Base-by-base conservation (phyloP, 2,113 vertebrate genomes). In the Platycercus adscitus region DNA sequence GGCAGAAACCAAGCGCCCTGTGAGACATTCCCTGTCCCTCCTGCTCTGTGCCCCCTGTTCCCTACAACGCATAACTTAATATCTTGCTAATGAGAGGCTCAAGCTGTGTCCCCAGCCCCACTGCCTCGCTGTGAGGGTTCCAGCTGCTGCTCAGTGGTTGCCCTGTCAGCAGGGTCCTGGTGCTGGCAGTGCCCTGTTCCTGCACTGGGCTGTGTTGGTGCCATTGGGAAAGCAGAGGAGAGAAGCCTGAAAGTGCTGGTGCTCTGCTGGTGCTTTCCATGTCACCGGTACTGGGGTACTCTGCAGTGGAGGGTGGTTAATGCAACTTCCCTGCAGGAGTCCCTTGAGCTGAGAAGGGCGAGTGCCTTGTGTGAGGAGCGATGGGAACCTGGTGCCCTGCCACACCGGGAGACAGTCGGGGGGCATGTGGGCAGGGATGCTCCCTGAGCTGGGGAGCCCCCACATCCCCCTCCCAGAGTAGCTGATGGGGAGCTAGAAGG, bases 51-150 rank as follows among this genome's bases (percentile, higher is more conserved):
- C 2, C 43, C 39, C 28, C 44, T 24, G 3, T 63, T 85, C 60
- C 64, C 72, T 76, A 50, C 50, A 77, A n/a, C 43, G 43, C 16
- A 8, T 95, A 93, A 96, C 31, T 83, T 93, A 58, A 91, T 80
- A 17, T 81, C 53, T 50, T 78, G 46, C 63, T 86, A 66, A 93
- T 39, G n/a, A 82, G 65, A 81, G 64, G 66, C 35, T 87, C 18
- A 10, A n/a, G 71, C 55, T 26, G 29, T 43, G 64, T 76, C 31
- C 70, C 52, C 37, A 28, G 9, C 20, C 33, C 71, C 5, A 1
- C 9, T 64, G 29, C 77, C 24, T 70, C 41, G 65, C 60, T 80
- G 46, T 2, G 35, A 14, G 19, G 10, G 18, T 33, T 88, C 68
- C 47, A 68, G 56, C 56, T 25, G 3, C 63, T n/a, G 39, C 37